Base-by-base conservation (phyloP, 2,888 invertebrate genomes). In the Maniola hyperantus region DNA sequence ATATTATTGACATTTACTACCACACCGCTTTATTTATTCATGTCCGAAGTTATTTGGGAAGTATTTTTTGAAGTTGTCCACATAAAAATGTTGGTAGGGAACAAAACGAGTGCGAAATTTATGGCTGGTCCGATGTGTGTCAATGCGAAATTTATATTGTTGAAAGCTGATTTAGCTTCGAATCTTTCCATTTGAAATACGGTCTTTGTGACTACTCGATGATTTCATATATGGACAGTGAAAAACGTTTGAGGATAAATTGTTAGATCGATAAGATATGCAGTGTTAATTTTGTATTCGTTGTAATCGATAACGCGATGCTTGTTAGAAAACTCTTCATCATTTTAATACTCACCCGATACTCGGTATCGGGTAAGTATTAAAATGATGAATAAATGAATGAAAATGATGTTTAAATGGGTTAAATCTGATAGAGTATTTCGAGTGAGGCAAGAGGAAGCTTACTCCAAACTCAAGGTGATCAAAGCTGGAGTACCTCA, bases 1-100 rank as follows among this genome's bases (percentile, higher is more conserved):
- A 91, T 92, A 89, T 89, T 91, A 89, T 90, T 89, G 91, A 91
- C 91, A 84, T 91, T 91, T 91, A 92, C 90, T 91, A 89, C 91
- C 89, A 83, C 80, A 85, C 83, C 78, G 83, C 82, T 84, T 88
- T 91, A 91, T 91, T 92, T 91, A 91, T 91, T 83, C 75, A 78
- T 80, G 81, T 82, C 80, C 85, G 79, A 79, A 90, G 89, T 84
- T 90, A 91, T 91, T 91, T 91, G 88, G 87, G 90, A 89, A 91
- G 88, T 84, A 89, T 91, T 89, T 88, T 87, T 87, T 85, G 83
- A 85, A 80, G 82, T 79, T 81, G 81, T 81, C 84, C 82, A 85
- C 88, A 91, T 88, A 89, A 91, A 91, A 91, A 89, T 88, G 86
- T 86, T 85, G 84, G 85, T 85, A 81, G 86, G 79, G 82, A 89